These are phyloP conservation scores for Oophaga sylvatica DNA, from an alignment of 2,797 vertebrate species.

Conservation along the genomic window DNA sequence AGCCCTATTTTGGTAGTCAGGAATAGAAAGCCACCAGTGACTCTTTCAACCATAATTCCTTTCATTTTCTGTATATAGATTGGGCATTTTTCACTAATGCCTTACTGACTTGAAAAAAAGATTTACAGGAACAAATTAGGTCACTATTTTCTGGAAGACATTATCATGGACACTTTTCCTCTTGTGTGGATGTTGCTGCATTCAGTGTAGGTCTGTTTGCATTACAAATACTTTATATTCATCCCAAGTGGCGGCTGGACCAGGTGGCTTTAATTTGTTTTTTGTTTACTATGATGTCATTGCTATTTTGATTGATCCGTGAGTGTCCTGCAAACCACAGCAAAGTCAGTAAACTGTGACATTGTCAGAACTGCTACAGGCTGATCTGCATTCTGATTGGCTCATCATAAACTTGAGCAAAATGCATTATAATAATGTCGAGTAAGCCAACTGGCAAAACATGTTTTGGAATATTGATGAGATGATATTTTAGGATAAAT, in stretches of 20 bases:
- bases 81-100: not conserved
- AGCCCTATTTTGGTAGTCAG: not conserved
- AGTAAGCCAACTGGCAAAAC: conserved; percentile 71
- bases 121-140: conserved; percentile 50
- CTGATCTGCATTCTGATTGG: conserved; percentile 70
- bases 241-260: conserved; percentile 63
- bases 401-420: conserved; percentile 73
- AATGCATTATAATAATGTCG: conserved; percentile 77
- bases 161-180: conserved; percentile 36
- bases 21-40: not conserved
- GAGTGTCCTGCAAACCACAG: conserved; percentile 67
- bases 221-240: conserved; percentile 57
- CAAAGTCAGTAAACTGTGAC: conserved; percentile 68
- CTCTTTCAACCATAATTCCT: not conserved
- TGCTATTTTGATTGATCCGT: conserved; percentile 72
- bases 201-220: conserved; percentile 60
- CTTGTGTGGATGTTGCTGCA: conserved; percentile 30
- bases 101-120: not conserved
- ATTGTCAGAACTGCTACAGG: conserved; percentile 74
- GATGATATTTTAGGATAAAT: conserved; percentile 75
- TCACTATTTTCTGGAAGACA: conserved; percentile 51
- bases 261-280: conserved; percentile 68
- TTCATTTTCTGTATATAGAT: conserved; percentile 11
- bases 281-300: conserved; percentile 72
- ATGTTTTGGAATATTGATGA: conserved; percentile 75